Base-by-base conservation (phyloP, 2,888 invertebrate species). In the Steinernema carpocapsae region DNA sequence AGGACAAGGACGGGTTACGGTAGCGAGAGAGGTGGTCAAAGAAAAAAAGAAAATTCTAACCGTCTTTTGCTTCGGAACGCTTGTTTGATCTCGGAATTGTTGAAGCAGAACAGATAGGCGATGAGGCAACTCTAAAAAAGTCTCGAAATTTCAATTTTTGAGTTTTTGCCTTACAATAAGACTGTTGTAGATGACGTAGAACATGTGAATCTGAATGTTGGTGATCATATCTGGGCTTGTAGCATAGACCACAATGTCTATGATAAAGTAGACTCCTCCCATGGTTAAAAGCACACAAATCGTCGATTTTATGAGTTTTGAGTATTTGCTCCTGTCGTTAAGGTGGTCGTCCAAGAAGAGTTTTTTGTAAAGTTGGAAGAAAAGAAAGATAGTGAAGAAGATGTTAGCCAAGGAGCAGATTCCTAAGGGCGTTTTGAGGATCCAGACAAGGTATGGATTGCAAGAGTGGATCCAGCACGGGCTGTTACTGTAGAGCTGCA, bases 51-150 rank as follows among this genome's bases (percentile, higher is more conserved):
- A 64, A 64, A 64, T 26, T 64, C 64, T 64, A 64, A 64, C 64
- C 64, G 64, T 29, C 64, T 64, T 64, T 73, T 56, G 46, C 29
- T 70, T 26, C 12, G 22, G 4, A 56, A 37, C 7, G 46, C 73
- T n/a, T 48, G 70, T 22, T 70, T 42, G 48, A 73, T 70, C 42
- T 73, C 73, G 26, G 59, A 42, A 24, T 64, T 64, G 73, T 73
- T 73, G 71, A 73, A 73, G 64, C 73, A 73, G 71, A 64, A 73
- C 6, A 73, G 43, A 48, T 64, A 37, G 6, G 73, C 22, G 51
- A 73, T 73, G 42, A 73, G 48, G 24, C 51, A 29, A 22, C 73
- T 70, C 73, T 73, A 19, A 48, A 73, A 73, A 22, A 24, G 12
- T 19, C 22, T 10, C 6, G 1, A 70, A 7, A 12, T 24, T 26